These are phyloP conservation scores for Holcopasites calliopsidis DNA, from an alignment of 1,140 invertebrate genomes.

Conservation along the genomic window DNA sequence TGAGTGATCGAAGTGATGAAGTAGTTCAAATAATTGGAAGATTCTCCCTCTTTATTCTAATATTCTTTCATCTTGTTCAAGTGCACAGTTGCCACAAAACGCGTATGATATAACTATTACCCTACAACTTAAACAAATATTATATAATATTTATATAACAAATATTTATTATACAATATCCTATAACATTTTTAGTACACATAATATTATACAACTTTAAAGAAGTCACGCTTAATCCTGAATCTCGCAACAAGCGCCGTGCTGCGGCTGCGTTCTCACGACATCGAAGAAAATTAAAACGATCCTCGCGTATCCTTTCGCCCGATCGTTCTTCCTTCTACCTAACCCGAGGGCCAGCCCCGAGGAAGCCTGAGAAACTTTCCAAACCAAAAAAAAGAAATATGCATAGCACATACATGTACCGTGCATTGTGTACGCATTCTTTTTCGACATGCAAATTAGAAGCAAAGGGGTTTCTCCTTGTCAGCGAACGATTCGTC, in stretches of 20 bases:
- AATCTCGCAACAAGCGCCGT: background rate
- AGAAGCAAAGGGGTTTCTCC: slow-evolving; percentile 1
- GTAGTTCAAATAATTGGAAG: background rate
- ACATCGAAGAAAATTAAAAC: background rate
- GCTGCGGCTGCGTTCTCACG: background rate
- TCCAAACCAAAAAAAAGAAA: slow-evolving; percentile 3
- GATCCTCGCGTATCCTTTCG: background rate
- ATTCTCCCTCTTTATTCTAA: background rate
- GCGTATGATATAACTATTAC: no score
- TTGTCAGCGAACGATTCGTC: background rate
- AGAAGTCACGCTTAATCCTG: background rate
- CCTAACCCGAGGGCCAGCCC: no score
- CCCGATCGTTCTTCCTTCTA: background rate
- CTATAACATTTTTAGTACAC: no score
- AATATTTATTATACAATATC: no score
- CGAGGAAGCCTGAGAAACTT: slow-evolving; percentile 28
- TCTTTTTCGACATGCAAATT: slow-evolving; percentile 34
- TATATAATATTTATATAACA: no score
- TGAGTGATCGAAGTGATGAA: background rate
- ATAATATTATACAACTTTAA: no score
- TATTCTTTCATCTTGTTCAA: no score
- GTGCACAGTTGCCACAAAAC: no score
- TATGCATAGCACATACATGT: no score
- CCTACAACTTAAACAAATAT: no score
- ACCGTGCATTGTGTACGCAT: background rate